Conservation (phyloP, 1,140 invertebrate species). For the Samia ricini region DNA sequence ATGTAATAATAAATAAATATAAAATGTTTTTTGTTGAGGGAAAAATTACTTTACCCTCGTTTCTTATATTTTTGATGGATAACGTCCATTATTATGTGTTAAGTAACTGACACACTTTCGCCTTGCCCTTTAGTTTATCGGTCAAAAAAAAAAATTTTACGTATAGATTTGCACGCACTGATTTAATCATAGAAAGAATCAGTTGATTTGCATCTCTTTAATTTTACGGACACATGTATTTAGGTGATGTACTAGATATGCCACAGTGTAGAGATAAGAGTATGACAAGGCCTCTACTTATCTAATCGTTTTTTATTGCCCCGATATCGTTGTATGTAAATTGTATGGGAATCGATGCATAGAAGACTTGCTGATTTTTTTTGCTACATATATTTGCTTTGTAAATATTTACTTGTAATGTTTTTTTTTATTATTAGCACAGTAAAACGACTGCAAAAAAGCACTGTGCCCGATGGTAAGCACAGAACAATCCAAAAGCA, state of each 20-base stretch:
- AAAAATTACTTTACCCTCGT: not conserved
- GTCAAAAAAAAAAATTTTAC: not conserved
- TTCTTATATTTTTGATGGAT: not conserved
- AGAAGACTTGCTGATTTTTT: too few species aligned
- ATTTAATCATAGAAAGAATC: not conserved
- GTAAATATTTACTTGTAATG: not conserved
- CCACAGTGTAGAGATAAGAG: too few species aligned
- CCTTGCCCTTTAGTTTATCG: not conserved
- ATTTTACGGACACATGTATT: not conserved
- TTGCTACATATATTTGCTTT: conserved; percentile 9
- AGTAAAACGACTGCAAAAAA: too few species aligned
- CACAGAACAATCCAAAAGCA: too few species aligned
- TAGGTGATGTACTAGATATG: too few species aligned
- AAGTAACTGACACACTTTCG: not conserved
- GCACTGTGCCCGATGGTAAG: too few species aligned
- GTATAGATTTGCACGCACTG: not conserved
- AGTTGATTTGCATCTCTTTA: conserved; percentile 2
- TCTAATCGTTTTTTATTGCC: conserved; percentile 20
- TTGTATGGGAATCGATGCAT: not conserved
- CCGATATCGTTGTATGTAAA: not conserved
- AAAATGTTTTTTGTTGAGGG: too few species aligned
- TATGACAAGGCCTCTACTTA: conserved; percentile 12
- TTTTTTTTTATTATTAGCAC: too few species aligned
- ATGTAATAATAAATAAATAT: too few species aligned
- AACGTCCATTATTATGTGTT: not conserved